phyloP scores from a whole-genome alignment of 2,113 vertebrate genomes.

The Triplophysa rosa region DNA sequence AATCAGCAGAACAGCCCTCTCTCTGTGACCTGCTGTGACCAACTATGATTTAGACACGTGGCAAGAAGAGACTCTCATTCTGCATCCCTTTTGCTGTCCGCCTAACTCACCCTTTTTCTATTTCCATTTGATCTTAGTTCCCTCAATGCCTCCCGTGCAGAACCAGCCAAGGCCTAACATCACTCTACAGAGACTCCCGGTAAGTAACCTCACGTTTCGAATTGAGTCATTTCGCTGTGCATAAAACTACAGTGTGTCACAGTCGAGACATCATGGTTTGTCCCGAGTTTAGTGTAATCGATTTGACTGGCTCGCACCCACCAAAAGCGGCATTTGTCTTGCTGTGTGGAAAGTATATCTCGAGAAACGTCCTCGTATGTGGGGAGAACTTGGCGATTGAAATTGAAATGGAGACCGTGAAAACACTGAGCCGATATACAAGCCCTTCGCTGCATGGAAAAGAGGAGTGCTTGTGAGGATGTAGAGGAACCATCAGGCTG shows the following conservation, averaged over 20 bases:
- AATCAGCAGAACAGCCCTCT: slow-evolving; percentile 35
- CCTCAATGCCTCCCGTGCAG: slow-evolving; percentile 92
- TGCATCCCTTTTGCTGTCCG: slow-evolving; percentile 12
- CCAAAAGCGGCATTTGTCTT: slow-evolving; percentile 10
- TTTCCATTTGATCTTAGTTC: slow-evolving; percentile 82
- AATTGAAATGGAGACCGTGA: slow-evolving; percentile 19
- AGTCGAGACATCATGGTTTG: background rate
- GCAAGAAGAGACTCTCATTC: slow-evolving; percentile 31
- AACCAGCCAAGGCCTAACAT: slow-evolving; percentile 93
- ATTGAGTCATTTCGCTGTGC: slow-evolving; percentile 20
- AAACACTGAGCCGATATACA: slow-evolving; percentile 36
- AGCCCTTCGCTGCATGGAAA: slow-evolving; percentile 4
- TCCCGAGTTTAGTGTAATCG: background rate
- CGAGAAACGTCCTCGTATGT: background rate
- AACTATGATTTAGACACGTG: slow-evolving; percentile 24
- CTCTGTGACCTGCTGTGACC: slow-evolving; percentile 37
- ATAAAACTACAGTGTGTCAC: background rate
- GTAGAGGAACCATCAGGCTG: slow-evolving; percentile 8
- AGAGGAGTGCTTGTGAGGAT: background rate
- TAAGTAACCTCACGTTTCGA: slow-evolving; percentile 80
- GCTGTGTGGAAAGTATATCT: background rate
- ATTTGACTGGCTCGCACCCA: background rate
- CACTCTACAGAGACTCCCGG: slow-evolving; percentile 95
- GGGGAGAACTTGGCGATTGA: background rate
- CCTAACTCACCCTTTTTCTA: slow-evolving; percentile 7